phyloP scores from a whole-genome alignment of 23 tunicate species.

The Trididemnum nubilum region DNA sequence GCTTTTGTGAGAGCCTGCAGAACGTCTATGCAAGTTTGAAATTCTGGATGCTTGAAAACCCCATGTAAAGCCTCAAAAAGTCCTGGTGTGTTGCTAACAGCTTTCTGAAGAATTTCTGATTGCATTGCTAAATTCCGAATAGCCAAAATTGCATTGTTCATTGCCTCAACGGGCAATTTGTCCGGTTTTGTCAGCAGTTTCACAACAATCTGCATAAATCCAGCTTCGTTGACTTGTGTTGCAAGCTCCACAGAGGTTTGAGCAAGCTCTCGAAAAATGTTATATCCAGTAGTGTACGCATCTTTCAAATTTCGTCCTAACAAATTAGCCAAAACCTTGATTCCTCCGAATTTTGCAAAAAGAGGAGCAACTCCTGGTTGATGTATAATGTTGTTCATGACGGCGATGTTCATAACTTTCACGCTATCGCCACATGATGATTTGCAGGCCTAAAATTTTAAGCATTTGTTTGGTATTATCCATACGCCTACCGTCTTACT shows the following conservation, averaged over 20 bases:
- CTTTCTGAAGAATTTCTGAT: constrained; percentile 47
- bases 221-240: constrained; percentile 50
- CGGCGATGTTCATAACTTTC: constrained; percentile 28
- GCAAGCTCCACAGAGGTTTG: constrained; percentile 40
- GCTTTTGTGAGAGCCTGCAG: constrained; percentile 57
- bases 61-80: constrained; percentile 54
- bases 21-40: constrained; percentile 47
- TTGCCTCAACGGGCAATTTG: constrained; percentile 48
- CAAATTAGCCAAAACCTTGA: constrained; percentile 37
- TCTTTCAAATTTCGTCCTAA: constrained; percentile 35
- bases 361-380: constrained; percentile 24
- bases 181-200: constrained; percentile 56
- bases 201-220: constrained; percentile 43
- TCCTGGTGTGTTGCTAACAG: constrained; percentile 42
- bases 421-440: constrained; percentile 56
- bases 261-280: constrained; percentile 46
- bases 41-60: constrained; percentile 55
- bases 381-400: constrained; percentile 57
- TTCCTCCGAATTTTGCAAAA: constrained; percentile 72
- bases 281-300: constrained; percentile 36
- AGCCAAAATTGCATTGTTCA: constrained; percentile 40
- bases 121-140: constrained; percentile 41
- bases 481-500: background rate
- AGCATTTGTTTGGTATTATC: too few relatives aligned
- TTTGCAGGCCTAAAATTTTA: constrained; percentile 41